Conservation (phyloP, 92 coral and sea anemone genomes). For the Epizoanthus fatuus region DNA sequence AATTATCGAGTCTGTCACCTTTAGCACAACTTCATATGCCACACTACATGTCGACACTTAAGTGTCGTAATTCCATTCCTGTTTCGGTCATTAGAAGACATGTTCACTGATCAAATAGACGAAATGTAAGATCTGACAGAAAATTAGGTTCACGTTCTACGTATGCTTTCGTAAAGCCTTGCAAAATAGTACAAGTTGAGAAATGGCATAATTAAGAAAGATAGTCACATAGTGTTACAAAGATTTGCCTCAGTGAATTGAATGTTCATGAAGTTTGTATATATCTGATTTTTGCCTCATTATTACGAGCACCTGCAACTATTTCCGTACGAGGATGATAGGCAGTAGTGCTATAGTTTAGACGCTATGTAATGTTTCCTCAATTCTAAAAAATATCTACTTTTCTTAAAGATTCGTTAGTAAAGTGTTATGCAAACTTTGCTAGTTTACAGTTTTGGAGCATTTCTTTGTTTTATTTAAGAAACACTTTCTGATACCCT, state of each 20-base stretch:
- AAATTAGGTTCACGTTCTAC: not conserved
- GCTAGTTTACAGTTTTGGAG: too few species aligned
- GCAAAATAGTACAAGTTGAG: too few species aligned
- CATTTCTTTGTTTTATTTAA: too few species aligned
- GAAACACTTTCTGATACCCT: too few species aligned
- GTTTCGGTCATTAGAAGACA: slow-evolving; percentile 28
- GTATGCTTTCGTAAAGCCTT: too few species aligned
- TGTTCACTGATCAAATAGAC: not conserved
- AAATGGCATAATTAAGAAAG: too few species aligned
- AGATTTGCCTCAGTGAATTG: too few species aligned
- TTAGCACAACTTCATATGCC: not conserved
- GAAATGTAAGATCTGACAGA: too few species aligned
- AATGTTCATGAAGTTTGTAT: too few species aligned
- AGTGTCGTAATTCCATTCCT: slow-evolving; percentile 30
- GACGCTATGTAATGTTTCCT: not conserved
- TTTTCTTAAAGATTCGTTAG: not conserved
- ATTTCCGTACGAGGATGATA: not conserved
- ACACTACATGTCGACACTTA: not conserved
- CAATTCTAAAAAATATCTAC: not conserved
- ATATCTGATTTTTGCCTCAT: not conserved
- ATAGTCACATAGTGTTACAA: too few species aligned
- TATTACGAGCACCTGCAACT: not conserved
- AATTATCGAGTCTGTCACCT: not conserved
- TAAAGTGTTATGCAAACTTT: not conserved
- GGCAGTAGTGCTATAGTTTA: not conserved